phyloP scores from a whole-genome alignment of 2,888 invertebrate species.

The Lithosia quadra region DNA sequence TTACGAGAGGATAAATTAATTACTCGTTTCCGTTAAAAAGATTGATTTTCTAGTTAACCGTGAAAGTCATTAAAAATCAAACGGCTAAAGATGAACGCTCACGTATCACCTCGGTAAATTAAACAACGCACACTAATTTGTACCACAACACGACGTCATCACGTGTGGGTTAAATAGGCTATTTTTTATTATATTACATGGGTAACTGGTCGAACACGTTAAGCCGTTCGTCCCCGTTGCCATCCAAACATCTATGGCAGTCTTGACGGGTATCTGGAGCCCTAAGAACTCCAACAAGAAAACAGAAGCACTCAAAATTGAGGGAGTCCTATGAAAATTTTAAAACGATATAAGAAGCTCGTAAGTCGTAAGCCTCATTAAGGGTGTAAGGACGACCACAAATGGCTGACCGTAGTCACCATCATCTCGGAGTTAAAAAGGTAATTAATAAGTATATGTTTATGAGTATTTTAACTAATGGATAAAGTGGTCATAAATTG shows the following conservation, averaged over 20 bases:
- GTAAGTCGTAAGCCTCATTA: too few relatives aligned
- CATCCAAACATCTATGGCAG: too few relatives aligned
- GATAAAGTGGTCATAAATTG: not conserved
- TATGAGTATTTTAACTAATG: not conserved
- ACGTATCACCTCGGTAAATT: not conserved
- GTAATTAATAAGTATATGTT: not conserved
- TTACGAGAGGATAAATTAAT: not conserved
- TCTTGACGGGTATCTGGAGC: too few relatives aligned
- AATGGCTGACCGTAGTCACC: not conserved
- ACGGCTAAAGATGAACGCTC: not conserved
- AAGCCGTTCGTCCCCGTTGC: too few relatives aligned
- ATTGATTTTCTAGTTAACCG: not conserved
- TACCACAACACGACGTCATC: not conserved
- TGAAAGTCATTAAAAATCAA: not conserved
- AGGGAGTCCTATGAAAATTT: not conserved
- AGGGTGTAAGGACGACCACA: not conserved
- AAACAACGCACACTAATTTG: not conserved
- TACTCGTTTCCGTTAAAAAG: not conserved
- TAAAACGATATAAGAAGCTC: not conserved
- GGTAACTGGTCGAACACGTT: too few relatives aligned
- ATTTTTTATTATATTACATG: too few relatives aligned
- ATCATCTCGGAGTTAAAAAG: not conserved
- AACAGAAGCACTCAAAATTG: too few relatives aligned
- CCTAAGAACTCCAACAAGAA: too few relatives aligned
- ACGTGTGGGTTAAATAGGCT: not conserved